A percentile compares a stretch with the other conserved stretches of the same genome.
Evolutionary conservation across 2,797 vertebrate species (phyloP).

Genomic region (Sebastes oblongus): DNA sequence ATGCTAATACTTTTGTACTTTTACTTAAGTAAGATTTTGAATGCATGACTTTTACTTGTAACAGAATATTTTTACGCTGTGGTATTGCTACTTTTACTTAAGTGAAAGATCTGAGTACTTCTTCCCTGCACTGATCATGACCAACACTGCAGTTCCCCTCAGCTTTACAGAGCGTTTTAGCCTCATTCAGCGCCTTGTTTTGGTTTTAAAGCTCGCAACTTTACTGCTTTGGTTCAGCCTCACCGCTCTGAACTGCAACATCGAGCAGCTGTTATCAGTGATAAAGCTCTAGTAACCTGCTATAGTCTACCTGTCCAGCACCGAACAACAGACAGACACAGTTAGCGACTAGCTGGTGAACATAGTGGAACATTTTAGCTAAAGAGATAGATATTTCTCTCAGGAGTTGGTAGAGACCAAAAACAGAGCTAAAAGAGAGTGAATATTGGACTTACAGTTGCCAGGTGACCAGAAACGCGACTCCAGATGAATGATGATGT

Average conservation of each 20-base stretch:
- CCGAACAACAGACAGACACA: neutral
- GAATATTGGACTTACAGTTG: neutral
- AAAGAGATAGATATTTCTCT: no score
- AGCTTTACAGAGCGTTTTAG: neutral
- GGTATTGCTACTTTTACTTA: no score
- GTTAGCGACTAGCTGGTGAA: neutral
- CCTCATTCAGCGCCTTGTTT: neutral
- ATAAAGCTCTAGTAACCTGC: neutral
- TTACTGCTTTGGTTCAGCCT: neutral
- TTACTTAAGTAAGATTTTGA: no score
- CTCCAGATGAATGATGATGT: no score
- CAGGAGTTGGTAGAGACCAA: neutral
- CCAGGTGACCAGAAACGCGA: no score
- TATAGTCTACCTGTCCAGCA: neutral
- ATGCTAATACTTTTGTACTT: no score
- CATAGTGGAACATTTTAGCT: neutral
- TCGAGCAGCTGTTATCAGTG: neutral
- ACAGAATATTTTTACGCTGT: no score
- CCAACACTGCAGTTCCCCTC: neutral
- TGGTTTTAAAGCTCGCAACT: neutral
- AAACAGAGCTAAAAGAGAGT: neutral
- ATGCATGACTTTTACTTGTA: no score
- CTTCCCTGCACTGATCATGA: no score
- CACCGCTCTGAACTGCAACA: neutral
- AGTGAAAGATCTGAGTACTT: no score